Evolutionary conservation across 1,140 invertebrate species (phyloP).

Genomic region (Sarcophaga bullata): DNA sequence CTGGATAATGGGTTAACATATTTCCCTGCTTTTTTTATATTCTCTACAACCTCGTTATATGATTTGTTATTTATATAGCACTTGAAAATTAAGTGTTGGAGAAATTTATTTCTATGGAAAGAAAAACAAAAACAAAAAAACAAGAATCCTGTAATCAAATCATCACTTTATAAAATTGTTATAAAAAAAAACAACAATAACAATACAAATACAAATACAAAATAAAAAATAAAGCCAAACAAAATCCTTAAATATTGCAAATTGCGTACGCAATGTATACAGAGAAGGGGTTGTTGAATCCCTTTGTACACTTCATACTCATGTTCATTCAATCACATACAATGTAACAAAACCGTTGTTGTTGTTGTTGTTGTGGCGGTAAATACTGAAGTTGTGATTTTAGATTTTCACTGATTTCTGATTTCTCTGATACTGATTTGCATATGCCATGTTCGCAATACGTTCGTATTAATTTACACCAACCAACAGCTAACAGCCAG

Average conservation of each 20-base stretch:
- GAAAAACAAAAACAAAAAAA: not conserved
- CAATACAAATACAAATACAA: too few species aligned
- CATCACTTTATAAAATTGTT: constrained; percentile 15
- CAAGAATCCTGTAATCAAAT: not conserved
- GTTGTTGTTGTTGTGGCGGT: too few species aligned
- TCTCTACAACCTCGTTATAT: too few species aligned
- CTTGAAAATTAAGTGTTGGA: not conserved
- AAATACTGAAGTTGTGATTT: too few species aligned
- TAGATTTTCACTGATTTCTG: not conserved
- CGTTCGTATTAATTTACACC: constrained; percentile 31
- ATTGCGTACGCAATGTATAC: not conserved
- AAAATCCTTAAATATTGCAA: not conserved
- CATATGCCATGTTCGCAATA: constrained; percentile 33
- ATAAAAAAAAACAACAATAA: not conserved
- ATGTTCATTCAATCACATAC: not conserved
- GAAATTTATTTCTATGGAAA: not conserved
- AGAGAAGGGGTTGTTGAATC: not conserved
- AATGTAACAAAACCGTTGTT: not conserved
- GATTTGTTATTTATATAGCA: too few species aligned
- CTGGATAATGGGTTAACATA: too few species aligned
- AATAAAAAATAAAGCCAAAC: not conserved
- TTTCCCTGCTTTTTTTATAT: too few species aligned
- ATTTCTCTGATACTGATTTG: constrained; percentile 19
- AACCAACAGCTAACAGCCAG: not conserved
- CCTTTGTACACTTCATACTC: not conserved